Evolutionary conservation across 2,888 invertebrate genomes (phyloP).

Genomic region (Eueremaeus valkanovi): DNA sequence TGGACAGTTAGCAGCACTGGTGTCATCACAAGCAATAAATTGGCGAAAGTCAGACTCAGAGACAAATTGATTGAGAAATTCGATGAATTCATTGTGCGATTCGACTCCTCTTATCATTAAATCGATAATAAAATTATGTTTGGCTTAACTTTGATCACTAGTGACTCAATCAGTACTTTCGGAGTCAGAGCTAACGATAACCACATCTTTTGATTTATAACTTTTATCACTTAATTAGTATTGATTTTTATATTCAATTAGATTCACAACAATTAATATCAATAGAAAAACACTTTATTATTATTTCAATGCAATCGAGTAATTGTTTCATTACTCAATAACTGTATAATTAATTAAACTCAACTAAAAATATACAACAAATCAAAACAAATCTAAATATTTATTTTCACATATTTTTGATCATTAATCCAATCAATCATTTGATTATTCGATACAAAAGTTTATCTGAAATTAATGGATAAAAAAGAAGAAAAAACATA

Average conservation of each 20-base stretch:
- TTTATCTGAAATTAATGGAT: no score
- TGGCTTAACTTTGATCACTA: background rate
- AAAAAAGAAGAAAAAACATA: no score
- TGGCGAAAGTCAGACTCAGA: background rate
- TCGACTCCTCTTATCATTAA: background rate
- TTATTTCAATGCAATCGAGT: background rate
- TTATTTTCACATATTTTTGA: no score
- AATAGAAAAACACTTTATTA: background rate
- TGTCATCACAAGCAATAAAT: background rate
- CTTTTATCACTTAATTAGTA: constrained; percentile 7
- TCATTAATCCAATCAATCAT: no score
- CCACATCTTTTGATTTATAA: background rate
- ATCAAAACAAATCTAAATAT: no score
- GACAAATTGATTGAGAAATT: background rate
- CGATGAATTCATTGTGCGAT: constrained; percentile 1
- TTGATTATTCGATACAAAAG: no score
- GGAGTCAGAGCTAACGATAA: background rate
- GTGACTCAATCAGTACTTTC: background rate
- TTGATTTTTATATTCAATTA: background rate
- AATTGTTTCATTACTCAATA: background rate
- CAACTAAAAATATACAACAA: no score
- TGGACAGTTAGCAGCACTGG: background rate
- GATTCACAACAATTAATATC: background rate
- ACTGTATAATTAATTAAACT: no score
- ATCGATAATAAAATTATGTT: background rate